A percentile compares a stretch with the other conserved stretches of the same genome.
Conservation (phyloP, 2,888 invertebrate genomes). For the Ecliptopera silaceata region DNA sequence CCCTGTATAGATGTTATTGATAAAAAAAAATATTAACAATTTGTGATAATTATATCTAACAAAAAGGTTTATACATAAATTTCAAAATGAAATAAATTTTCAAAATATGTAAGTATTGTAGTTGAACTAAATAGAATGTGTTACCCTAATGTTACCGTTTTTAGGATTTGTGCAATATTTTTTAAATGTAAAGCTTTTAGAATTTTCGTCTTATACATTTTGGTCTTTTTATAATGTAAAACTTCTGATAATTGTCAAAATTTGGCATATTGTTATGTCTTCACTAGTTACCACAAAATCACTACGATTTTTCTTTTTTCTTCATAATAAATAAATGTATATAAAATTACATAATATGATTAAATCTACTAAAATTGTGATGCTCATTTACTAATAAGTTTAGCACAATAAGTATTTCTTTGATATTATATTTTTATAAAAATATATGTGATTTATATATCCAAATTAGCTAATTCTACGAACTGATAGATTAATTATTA, state of each 20-base stretch:
- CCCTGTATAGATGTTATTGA: not conserved
- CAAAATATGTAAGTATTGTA: too few relatives aligned
- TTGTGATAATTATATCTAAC: too few relatives aligned
- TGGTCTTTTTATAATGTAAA: too few relatives aligned
- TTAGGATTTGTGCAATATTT: slow-evolving; percentile 20
- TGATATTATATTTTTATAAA: slow-evolving; percentile 3
- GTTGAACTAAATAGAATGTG: not conserved
- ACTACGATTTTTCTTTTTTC: not conserved
- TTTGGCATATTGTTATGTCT: not conserved
- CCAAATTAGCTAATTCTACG: slow-evolving; percentile 58
- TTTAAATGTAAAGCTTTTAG: not conserved
- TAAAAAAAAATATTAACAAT: too few relatives aligned
- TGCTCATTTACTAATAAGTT: slow-evolving; percentile 32
- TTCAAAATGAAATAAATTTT: too few relatives aligned
- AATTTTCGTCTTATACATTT: not conserved
- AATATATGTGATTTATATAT: slow-evolving; percentile 34
- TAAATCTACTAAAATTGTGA: slow-evolving; percentile 31
- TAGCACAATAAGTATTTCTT: slow-evolving; percentile 9
- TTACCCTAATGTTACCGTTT: slow-evolving; percentile 20
- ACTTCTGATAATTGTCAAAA: too few relatives aligned
- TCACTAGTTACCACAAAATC: slow-evolving; percentile 17
- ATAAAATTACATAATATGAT: slow-evolving; percentile 16
- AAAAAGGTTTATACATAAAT: too few relatives aligned
- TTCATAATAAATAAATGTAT: slow-evolving; percentile 18
- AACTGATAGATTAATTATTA: slow-evolving; percentile 80